A percentile compares a stretch with the other conserved stretches of the same genome.
Evolutionary conservation across 2,113 vertebrate genomes (phyloP).

Genomic region (human): GRCh38 chr6:8869501-8870000

Average conservation of each 20-base stretch:
- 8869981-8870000: background rate
- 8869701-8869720: background rate
- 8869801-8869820: background rate
- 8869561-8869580: background rate
- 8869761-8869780: background rate
- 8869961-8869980: background rate
- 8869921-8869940: rapidly evolving
- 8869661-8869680: background rate
- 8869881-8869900: background rate
- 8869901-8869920: background rate
- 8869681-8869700: background rate
- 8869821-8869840: background rate
- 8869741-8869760: background rate
- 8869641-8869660: background rate
- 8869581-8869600: background rate
- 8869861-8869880: rapidly evolving
- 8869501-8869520: background rate
- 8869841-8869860: background rate
- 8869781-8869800: rapidly evolving
- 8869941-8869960: background rate
- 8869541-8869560: background rate
- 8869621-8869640: background rate
- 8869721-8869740: background rate
- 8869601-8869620: background rate
- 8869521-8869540: background rate